Evolutionary conservation across 2,113 vertebrate species (phyloP).

Genomic region (Cariama cristata): DNA sequence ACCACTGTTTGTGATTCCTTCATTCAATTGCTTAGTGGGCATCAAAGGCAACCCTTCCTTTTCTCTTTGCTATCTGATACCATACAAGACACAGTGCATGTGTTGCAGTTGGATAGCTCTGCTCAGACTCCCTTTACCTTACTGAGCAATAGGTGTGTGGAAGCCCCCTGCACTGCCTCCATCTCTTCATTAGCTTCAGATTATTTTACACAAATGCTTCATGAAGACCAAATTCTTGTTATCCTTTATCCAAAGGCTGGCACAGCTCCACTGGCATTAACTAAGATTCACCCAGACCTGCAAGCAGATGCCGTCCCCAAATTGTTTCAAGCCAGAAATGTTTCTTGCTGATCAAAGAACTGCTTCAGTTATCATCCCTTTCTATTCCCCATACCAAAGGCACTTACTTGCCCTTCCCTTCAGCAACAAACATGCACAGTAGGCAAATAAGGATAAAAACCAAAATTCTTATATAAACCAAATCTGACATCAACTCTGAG

Average conservation of each 20-base stretch:
- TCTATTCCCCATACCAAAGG: neutral
- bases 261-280: neutral
- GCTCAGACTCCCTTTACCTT: neutral
- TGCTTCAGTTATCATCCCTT: neutral
- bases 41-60: neutral
- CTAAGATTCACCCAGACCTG: neutral
- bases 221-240: neutral
- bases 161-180: neutral
- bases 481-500: neutral
- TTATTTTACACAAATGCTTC: neutral
- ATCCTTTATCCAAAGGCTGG: neutral
- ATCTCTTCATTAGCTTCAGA: neutral
- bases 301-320: neutral
- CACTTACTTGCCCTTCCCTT: neutral
- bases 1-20: neutral
- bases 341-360: neutral
- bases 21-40: neutral
- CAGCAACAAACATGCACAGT: neutral
- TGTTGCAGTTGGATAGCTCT: neutral
- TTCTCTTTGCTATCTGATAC: neutral
- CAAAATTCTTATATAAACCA: neutral
- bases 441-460: neutral
- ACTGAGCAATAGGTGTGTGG: neutral
- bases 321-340: neutral
- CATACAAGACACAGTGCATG: neutral